A percentile compares a stretch with the other conserved stretches of the same genome.
Evolutionary conservation across 1,140 invertebrate species (phyloP).

Genomic region (Diabrotica virgifera): DNA sequence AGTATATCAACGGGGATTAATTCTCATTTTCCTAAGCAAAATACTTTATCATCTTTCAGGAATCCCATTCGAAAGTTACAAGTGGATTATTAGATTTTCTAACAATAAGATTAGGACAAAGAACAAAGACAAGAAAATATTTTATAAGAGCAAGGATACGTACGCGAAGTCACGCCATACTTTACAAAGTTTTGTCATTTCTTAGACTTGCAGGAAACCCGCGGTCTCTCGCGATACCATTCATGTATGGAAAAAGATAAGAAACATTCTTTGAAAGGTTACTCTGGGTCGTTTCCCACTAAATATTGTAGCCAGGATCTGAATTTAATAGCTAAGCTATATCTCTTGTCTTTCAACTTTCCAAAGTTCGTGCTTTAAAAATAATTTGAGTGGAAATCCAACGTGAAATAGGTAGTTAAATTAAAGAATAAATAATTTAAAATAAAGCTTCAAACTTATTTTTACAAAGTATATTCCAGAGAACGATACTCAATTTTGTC

Average conservation of each 20-base stretch:
- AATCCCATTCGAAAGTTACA: neutral
- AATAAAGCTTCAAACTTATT: too few relatives aligned
- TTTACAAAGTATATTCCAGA: too few relatives aligned
- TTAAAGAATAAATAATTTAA: too few relatives aligned
- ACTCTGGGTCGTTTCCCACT: neutral
- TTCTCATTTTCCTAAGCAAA: neutral
- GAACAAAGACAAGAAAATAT: constrained; percentile 1
- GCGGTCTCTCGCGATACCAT: neutral
- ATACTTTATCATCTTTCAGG: constrained; percentile 2
- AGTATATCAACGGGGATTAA: neutral
- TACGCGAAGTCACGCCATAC: neutral
- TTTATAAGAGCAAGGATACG: neutral
- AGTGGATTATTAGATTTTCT: neutral
- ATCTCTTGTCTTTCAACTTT: too few relatives aligned
- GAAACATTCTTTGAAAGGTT: neutral
- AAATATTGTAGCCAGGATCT: neutral
- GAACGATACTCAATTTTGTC: too few relatives aligned
- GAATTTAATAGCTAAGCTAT: too few relatives aligned
- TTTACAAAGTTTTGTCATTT: neutral
- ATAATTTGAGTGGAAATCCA: too few relatives aligned
- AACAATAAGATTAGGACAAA: neutral
- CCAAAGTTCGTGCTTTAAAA: too few relatives aligned
- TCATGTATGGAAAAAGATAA: constrained; percentile 1
- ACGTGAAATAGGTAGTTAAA: too few relatives aligned
- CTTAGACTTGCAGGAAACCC: neutral